phyloP scores from a whole-genome alignment of 2,888 invertebrate genomes.

The Dicycla oo region DNA sequence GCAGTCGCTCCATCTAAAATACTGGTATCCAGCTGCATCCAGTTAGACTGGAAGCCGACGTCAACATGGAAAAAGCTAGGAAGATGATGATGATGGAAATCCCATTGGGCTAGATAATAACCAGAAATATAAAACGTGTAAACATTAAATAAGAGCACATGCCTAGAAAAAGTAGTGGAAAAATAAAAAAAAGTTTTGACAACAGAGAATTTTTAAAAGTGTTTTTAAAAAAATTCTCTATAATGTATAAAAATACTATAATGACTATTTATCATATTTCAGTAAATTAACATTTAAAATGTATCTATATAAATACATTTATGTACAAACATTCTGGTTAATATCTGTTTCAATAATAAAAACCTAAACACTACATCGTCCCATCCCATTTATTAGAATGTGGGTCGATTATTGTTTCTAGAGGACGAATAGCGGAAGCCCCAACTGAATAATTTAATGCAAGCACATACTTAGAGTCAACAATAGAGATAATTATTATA shows the following conservation, averaged over 20 bases:
- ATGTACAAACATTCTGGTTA: background rate
- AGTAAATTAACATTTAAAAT: background rate
- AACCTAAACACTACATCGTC: background rate
- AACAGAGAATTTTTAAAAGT: too few species aligned
- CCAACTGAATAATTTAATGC: conserved; percentile 7
- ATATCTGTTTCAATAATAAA: background rate
- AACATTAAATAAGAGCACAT: background rate
- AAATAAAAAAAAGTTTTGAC: background rate
- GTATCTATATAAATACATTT: background rate
- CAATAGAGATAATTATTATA: background rate
- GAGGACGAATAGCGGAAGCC: conserved; percentile 3
- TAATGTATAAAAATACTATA: too few species aligned
- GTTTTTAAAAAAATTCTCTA: too few species aligned
- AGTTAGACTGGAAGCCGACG: too few species aligned
- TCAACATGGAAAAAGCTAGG: too few species aligned
- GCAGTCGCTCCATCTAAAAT: too few species aligned
- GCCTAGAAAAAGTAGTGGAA: background rate
- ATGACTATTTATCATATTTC: background rate
- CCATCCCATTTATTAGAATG: conserved; percentile 6
- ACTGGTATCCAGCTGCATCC: too few species aligned
- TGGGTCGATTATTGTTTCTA: conserved; percentile 8
- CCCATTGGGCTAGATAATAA: too few species aligned
- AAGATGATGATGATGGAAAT: too few species aligned
- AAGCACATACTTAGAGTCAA: background rate
- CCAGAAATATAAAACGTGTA: background rate